phyloP scores from a whole-genome alignment of 2,888 invertebrate species.

The Drosophila gaucha region DNA sequence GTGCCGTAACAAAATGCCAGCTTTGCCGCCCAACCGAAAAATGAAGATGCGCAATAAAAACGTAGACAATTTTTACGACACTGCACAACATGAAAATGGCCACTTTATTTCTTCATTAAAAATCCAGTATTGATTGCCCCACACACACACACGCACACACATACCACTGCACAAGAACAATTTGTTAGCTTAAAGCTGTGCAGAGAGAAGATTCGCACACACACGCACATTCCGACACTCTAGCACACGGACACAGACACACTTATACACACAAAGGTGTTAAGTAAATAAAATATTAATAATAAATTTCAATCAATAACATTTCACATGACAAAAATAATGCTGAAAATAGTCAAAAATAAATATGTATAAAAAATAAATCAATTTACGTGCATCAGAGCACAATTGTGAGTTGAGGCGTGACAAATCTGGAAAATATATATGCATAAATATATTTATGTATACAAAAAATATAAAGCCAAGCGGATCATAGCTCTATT shows the following conservation, averaged over 20 bases:
- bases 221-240: not conserved
- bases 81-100: conserved; percentile 66
- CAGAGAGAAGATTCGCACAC: conserved; percentile 14
- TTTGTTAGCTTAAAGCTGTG: conserved; percentile 28
- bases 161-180: not conserved
- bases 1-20: conserved; percentile 37
- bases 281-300: conserved; percentile 17
- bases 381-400: conserved; percentile 1
- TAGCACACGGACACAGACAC: not conserved
- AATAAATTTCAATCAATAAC: conserved; percentile 25
- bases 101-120: conserved; percentile 79
- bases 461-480: not conserved
- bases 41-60: conserved; percentile 65
- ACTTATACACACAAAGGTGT: conserved; percentile 6
- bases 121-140: conserved; percentile 70
- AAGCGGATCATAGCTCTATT: too few species aligned
- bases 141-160: not conserved
- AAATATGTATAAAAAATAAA: not conserved
- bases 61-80: conserved; percentile 77
- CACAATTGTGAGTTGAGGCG: conserved; percentile 25
- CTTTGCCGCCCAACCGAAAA: conserved; percentile 8
- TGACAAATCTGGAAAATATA: not conserved
- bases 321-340: not conserved
- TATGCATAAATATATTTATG: not conserved
- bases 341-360: conserved; percentile 4